These are phyloP conservation scores for Aricia artaxerxes DNA, from an alignment of 2,888 invertebrate genomes.

Conservation along the genomic window DNA sequence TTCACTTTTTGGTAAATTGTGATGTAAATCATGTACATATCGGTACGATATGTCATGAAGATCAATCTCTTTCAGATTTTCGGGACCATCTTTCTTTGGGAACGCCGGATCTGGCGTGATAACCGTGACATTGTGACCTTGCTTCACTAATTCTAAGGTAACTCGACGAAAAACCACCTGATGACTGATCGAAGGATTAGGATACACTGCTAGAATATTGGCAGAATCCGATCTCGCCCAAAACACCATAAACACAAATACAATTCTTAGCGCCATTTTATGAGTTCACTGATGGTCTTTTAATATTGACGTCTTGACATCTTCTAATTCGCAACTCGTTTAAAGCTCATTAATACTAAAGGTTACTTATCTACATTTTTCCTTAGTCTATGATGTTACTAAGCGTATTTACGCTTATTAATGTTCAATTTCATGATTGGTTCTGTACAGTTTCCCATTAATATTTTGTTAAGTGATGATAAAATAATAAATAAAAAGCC, in stretches of 20 bases:
- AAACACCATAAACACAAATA: neutral
- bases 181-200: conserved; percentile 65
- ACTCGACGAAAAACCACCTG: conserved; percentile 61
- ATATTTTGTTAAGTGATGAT: no score
- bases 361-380: neutral
- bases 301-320: neutral
- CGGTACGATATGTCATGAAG: conserved; percentile 49
- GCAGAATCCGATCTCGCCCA: conserved; percentile 2
- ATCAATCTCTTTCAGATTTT: conserved; percentile 61
- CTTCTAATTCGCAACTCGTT: neutral
- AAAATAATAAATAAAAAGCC: no score
- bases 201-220: conserved; percentile 55
- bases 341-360: neutral
- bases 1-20: neutral
- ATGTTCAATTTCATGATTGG: no score
- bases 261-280: neutral
- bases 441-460: no score
- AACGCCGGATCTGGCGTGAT: conserved; percentile 61
- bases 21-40: neutral
- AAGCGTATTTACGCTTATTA: no score
- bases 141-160: conserved; percentile 55
- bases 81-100: conserved; percentile 45
- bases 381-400: neutral
- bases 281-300: neutral
- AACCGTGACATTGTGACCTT: conserved; percentile 66